phyloP scores from a whole-genome alignment of 1,140 invertebrate genomes.

The Drosophila equinoxialis region DNA sequence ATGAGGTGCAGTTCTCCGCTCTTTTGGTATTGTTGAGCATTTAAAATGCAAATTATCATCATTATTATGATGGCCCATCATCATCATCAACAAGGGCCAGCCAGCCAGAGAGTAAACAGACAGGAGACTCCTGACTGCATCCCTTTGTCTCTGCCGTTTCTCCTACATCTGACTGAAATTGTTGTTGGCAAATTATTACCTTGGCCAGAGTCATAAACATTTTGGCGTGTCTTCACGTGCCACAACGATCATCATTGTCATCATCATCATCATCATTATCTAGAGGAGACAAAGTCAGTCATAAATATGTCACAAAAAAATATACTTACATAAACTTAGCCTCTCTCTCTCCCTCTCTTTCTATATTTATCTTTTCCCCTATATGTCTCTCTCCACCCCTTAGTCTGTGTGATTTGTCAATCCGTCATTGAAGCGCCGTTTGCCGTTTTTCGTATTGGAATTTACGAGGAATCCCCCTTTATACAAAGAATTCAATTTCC shows the following conservation, averaged over 20 bases:
- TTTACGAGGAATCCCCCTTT: slow-evolving; percentile 49
- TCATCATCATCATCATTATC: slow-evolving; percentile 32
- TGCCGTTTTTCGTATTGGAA: slow-evolving; percentile 37
- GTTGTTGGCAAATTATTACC: slow-evolving; percentile 80
- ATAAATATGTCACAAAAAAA: slow-evolving; percentile 78
- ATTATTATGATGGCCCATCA: slow-evolving; percentile 76
- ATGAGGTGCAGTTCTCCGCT: slow-evolving; percentile 29
- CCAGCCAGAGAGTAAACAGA: slow-evolving; percentile 30
- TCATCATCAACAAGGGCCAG: slow-evolving; percentile 37
- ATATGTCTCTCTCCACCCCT: neutral
- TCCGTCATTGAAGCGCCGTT: slow-evolving; percentile 79
- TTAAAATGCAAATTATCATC: slow-evolving; percentile 82
- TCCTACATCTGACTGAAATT: slow-evolving; percentile 34
- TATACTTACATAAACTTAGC: slow-evolving; percentile 50
- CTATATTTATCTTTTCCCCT: neutral
- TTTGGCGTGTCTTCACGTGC: slow-evolving; percentile 78
- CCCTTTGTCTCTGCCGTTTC: slow-evolving; percentile 1
- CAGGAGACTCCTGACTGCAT: slow-evolving; percentile 38
- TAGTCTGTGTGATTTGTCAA: slow-evolving; percentile 65
- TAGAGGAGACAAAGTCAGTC: slow-evolving; percentile 59
- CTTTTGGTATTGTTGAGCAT: slow-evolving; percentile 74
- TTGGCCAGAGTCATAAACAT: slow-evolving; percentile 73
- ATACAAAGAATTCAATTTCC: slow-evolving; percentile 10
- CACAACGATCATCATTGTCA: slow-evolving; percentile 47
- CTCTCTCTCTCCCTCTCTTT: slow-evolving; percentile 1